Evolutionary conservation across 1,140 invertebrate genomes (phyloP), one percentile per base, ranked within the genome.

Genomic region (Bombus haemorrhoidalis): DNA sequence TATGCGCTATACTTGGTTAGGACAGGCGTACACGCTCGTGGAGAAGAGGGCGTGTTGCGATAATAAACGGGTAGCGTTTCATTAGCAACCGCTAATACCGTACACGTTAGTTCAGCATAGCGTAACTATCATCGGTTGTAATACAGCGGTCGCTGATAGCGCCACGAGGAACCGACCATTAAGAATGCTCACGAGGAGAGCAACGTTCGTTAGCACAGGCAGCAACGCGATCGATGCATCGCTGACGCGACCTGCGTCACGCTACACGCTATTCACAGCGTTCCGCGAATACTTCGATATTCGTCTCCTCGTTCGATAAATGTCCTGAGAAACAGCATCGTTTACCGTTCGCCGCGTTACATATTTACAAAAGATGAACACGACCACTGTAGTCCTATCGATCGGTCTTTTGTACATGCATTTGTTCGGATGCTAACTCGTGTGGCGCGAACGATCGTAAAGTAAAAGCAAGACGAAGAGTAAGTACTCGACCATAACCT

Each of bases 81-180:
- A 90, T 90, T 90, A 90, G 89, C 89, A 78, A 75, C 86, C 71
- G 83, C 89, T 90, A 90, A 90, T 90, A 88, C 83, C 77, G 80
- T 87, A 84, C 88, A 90, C 83, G 89, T 83, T 87, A 81, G 83
- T 81, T 88, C 89, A 83, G 72, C 73, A 83, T 88, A 88, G 86
- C 86, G 86, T 88, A 90, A 90, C 88, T 88, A 90, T 90, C 89
- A 77, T 66, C 77, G 68, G 76, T 87, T 90, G 89, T 89, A 87
- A 69, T 86, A 88, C 88, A 85, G 18, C 43, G 75, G 66, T 43
- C 80, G 74, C 79, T 72, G 89, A 90, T 90, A 90, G 76, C 68
- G 81, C 81, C 64, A 83, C 74, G 69, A 82, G 74, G 81, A 57
- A 43, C 47, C 79, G 82, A 74, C 88, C 74, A 89, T 90, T 90